Evolutionary conservation across 1,140 invertebrate genomes (phyloP).

Genomic region (Leptestheria dahalacensis): DNA sequence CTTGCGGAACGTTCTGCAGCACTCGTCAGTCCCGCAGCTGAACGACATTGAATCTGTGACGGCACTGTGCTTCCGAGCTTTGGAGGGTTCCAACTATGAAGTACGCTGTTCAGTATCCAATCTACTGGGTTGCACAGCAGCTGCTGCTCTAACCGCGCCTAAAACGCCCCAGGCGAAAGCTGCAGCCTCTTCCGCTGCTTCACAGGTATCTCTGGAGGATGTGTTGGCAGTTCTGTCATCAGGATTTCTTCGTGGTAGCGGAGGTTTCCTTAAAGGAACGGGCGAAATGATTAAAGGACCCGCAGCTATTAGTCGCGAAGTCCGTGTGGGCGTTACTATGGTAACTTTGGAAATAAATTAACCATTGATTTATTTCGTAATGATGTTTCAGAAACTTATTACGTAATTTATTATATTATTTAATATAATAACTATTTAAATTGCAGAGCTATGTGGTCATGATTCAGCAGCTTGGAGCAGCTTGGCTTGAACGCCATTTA

Average conservation of each 20-base stretch:
- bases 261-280: conserved; percentile 86
- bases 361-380: no score
- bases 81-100: conserved; percentile 91
- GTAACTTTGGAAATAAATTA: conserved; percentile 47
- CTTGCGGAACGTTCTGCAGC: conserved; percentile 72
- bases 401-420: no score
- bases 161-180: conserved; percentile 22
- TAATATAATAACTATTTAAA: conserved; percentile 8
- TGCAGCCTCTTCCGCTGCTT: conserved; percentile 29
- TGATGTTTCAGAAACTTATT: no score
- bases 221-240: conserved; percentile 78
- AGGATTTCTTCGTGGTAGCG: conserved; percentile 78
- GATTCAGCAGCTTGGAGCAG: conserved; percentile 73
- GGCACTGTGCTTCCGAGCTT: conserved; percentile 73
- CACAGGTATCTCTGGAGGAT: conserved; percentile 73
- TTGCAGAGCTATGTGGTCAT: conserved; percentile 21
- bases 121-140: conserved; percentile 69
- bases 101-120: conserved; percentile 81
- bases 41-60: conserved; percentile 82
- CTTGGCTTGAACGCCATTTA: conserved; percentile 89
- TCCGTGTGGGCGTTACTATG: conserved; percentile 76
- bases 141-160: conserved; percentile 50
- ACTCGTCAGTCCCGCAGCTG: conserved; percentile 56
- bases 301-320: conserved; percentile 80
- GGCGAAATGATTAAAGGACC: conserved; percentile 93